Base-by-base conservation (phyloP, 2,113 vertebrate genomes). In the Lampris megalopsis region DNA sequence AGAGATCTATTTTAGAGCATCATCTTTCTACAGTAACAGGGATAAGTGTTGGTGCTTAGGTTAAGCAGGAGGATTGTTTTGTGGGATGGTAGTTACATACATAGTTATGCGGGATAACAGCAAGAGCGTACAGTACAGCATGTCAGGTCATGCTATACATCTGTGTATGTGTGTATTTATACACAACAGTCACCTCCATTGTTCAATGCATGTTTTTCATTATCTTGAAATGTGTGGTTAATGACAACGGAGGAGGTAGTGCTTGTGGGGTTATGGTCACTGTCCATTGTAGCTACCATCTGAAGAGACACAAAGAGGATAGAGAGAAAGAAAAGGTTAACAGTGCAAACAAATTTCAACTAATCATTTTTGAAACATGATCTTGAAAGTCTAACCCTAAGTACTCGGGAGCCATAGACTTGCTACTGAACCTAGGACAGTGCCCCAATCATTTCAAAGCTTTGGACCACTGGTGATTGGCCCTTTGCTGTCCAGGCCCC, bases 231-330 rank as follows among this genome's bases (percentile, higher is more conserved):
- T 1, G 96, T 96, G 0, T 96, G 95, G 88, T 98, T 97, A 83
- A 98, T 92, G 48, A 97, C 95, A 0, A 97, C 94, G 75, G 97
- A 93, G 47, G 96, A 96, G 88, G 95, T 98, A 93, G 97, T 99
- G 94, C 99, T 94, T 93, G 97, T 97, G 93, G 97, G 93, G 93
- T 98, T 96, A 88, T 93, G 95, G 89, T 99, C 97, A 70, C 93
- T 92, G 79, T 95, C 96, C 92, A 99, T 98, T 93, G 99, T 99
- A 94, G 96, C 97, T 94, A 97, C 97, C 94, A 99, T 98, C 97
- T 99, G 91, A 74, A 60, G 54, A 83, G 5, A 61, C 52, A 75
- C 1, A 0, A 6, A 58, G 2, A 42, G 41, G 36, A 4, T 1
- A 7, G n/a, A 5, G 9, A 41, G 2, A 4, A 37, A 10, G 10